A percentile compares a stretch with the other conserved stretches of the same genome.
Evolutionary conservation across 2,797 vertebrate species (phyloP).

Genomic region (Arrhamphus sclerolepis): DNA sequence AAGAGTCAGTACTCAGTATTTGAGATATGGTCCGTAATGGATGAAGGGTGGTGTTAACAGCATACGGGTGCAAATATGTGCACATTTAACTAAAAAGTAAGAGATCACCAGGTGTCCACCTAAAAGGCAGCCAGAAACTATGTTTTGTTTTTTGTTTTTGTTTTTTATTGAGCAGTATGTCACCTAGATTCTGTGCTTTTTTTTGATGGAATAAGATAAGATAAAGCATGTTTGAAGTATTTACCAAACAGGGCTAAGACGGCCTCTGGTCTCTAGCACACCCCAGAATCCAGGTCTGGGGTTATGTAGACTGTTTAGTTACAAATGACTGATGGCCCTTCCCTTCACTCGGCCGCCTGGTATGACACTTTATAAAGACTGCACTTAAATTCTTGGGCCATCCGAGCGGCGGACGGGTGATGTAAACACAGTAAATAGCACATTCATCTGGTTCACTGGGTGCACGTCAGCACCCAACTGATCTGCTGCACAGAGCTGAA

Average conservation of each 20-base stretch:
- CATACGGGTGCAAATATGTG: too few relatives aligned
- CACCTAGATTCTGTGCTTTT: conserved; percentile 51
- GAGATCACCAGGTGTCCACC: not conserved
- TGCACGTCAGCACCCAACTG: conserved; percentile 59
- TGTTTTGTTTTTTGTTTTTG: not conserved
- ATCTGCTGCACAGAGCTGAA: conserved; percentile 41
- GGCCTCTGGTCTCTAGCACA: conserved; percentile 41
- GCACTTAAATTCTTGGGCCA: conserved; percentile 78
- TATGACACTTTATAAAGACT: conserved; percentile 74
- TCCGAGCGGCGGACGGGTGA: conserved; percentile 62
- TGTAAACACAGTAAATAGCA: conserved; percentile 82
- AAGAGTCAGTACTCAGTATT: too few relatives aligned
- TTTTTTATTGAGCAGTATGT: conserved; percentile 38
- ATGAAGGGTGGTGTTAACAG: too few relatives aligned
- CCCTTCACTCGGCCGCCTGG: conserved; percentile 70
- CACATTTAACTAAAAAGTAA: too few relatives aligned
- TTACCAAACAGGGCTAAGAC: conserved; percentile 59
- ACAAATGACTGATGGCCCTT: conserved; percentile 79
- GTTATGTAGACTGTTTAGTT: conserved; percentile 78
- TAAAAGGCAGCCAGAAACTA: conserved; percentile 33
- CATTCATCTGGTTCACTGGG: conserved; percentile 72
- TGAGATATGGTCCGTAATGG: too few relatives aligned
- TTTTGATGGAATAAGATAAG: conserved; percentile 52
- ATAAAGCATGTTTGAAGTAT: conserved; percentile 51
- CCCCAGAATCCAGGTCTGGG: conserved; percentile 63